A percentile compares a stretch with the other conserved stretches of the same genome.
These are phyloP conservation scores for Hozukius guyotensis DNA, from an alignment of 2,797 vertebrate genomes.

Conservation along the genomic window DNA sequence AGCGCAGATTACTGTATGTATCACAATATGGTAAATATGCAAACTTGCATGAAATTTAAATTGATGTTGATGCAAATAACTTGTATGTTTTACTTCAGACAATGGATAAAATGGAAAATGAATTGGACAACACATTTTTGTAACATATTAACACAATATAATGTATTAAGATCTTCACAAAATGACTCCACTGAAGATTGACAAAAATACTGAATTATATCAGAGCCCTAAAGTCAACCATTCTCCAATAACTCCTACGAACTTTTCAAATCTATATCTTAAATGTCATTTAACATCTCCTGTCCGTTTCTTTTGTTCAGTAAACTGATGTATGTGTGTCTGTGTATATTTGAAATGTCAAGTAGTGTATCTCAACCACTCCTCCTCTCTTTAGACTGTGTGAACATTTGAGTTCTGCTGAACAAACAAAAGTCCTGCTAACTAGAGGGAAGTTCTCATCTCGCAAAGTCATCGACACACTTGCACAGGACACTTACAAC, in stretches of 20 bases:
- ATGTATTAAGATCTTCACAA: no score
- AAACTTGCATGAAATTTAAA: no score
- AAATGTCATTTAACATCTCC: not conserved
- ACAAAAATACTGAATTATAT: not conserved
- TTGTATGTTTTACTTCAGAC: no score
- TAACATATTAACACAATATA: not conserved
- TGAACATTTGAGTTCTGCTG: not conserved
- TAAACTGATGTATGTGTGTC: not conserved
- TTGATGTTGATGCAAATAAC: no score
- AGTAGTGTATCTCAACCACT: not conserved
- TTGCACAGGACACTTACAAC: no score
- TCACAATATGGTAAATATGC: not conserved
- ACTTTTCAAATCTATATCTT: not conserved
- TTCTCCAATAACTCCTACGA: not conserved
- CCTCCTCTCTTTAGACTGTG: not conserved
- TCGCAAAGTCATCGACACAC: not conserved
- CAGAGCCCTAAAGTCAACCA: not conserved
- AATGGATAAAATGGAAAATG: no score
- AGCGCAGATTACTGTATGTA: not conserved
- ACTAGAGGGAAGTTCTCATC: not conserved
- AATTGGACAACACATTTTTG: not conserved
- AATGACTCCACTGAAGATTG: not conserved
- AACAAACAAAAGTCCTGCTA: not conserved
- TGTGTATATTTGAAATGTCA: not conserved
- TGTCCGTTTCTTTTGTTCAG: not conserved